Conservation (phyloP, 2,888 invertebrate species). For the Lasioglossum morio region DNA sequence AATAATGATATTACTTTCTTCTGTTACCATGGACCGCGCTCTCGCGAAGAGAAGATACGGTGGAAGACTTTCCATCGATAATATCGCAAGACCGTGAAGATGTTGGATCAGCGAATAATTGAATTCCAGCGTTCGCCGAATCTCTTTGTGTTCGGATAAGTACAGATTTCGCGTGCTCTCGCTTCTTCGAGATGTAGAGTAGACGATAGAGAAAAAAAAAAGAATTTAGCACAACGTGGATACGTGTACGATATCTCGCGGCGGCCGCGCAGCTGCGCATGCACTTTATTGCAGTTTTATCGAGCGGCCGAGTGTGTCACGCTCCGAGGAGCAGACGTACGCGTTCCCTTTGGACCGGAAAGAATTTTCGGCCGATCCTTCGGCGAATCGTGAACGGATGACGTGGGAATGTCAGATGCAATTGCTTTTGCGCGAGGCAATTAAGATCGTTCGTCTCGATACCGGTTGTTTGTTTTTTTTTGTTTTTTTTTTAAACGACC, state of each 20-base stretch:
- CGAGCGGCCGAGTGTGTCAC: conserved; percentile 54
- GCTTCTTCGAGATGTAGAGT: not conserved
- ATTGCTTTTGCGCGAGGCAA: not conserved
- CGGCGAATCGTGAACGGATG: not conserved
- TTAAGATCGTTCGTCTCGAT: conserved; percentile 18
- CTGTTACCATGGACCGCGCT: not conserved
- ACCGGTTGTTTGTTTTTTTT: not conserved
- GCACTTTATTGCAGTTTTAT: conserved; percentile 68
- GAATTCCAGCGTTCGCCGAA: not conserved
- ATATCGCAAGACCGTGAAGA: not conserved
- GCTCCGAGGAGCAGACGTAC: conserved; percentile 28
- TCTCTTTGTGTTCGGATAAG: not conserved
- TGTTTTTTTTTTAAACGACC: conserved; percentile 2
- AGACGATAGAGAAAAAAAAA: not conserved
- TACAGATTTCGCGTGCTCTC: not conserved
- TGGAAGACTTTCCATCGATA: not conserved
- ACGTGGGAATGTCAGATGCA: conserved; percentile 8
- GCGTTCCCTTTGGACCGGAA: conserved; percentile 15
- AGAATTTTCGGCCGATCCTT: conserved; percentile 22
- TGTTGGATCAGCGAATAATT: not conserved
- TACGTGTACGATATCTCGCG: conserved; percentile 20
- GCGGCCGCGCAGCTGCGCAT: conserved; percentile 58
- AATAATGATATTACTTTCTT: not conserved
- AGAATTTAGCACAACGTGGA: conserved; percentile 7
- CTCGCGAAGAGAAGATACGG: not conserved